Percentiles rank a stretch among this genome's conserved stretches.
Evolutionary conservation across 2,888 invertebrate species (phyloP).

Genomic region (Melanostoma mellinum): DNA sequence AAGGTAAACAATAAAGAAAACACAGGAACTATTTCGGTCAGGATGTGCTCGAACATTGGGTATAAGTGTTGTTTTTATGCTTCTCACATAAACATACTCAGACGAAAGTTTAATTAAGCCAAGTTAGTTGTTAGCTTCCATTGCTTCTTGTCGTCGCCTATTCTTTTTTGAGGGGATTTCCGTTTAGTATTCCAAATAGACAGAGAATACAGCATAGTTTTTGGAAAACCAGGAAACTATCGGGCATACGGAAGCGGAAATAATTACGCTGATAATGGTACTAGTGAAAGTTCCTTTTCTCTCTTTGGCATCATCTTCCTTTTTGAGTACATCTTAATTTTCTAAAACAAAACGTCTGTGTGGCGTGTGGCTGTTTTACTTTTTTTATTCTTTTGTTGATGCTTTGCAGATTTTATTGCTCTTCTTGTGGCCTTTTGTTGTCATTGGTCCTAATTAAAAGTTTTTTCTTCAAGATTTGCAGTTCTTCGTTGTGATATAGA

Average conservation of each 20-base stretch:
- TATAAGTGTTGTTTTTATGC: constrained; percentile 64
- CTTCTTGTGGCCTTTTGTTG: constrained; percentile 56
- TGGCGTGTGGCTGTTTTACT: constrained; percentile 2
- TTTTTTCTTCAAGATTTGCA: constrained; percentile 62
- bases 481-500: constrained; percentile 28
- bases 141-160: constrained; percentile 18
- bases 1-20: constrained; percentile 62
- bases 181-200: constrained; percentile 6
- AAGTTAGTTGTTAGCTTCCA: constrained; percentile 50
- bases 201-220: constrained; percentile 16
- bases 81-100: constrained; percentile 62
- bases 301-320: constrained; percentile 43
- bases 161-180: constrained; percentile 27
- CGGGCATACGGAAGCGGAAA: constrained; percentile 66
- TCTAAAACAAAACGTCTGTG: constrained; percentile 47
- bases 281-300: constrained; percentile 52
- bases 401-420: constrained; percentile 63
- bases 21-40: constrained; percentile 59
- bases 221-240: constrained; percentile 38
- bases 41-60: constrained; percentile 53
- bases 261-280: constrained; percentile 69
- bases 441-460: constrained; percentile 69
- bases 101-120: constrained; percentile 69
- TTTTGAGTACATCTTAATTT: constrained; percentile 57
- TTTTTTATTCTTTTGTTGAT: constrained; percentile 16